phyloP scores from a whole-genome alignment of 2,113 vertebrate species.

The Anguilla rostrata region DNA sequence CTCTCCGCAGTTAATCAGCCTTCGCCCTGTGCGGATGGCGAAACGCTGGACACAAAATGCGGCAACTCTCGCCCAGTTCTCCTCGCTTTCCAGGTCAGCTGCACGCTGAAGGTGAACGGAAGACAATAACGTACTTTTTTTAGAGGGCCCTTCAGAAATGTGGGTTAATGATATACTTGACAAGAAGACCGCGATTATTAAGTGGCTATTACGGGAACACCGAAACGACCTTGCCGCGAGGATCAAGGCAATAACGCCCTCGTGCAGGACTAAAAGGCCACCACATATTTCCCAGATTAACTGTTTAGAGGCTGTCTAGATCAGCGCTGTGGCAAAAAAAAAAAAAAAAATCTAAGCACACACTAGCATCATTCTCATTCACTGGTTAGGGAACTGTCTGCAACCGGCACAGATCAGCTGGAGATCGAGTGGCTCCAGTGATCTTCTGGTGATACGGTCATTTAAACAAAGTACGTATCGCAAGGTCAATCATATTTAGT shows the following conservation, averaged over 20 bases:
- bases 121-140: neutral
- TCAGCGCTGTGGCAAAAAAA: neutral
- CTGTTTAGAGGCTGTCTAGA: neutral
- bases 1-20: constrained; percentile 36
- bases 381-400: neutral
- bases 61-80: constrained; percentile 33
- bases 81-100: constrained; percentile 29
- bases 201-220: neutral
- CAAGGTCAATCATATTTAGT: neutral
- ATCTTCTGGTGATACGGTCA: neutral
- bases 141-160: neutral
- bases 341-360: neutral
- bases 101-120: constrained; percentile 26
- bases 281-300: neutral
- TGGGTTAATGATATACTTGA: constrained; percentile 1
- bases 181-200: neutral
- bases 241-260: neutral
- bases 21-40: constrained; percentile 31
- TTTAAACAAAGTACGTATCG: neutral
- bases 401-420: neutral
- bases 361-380: neutral
- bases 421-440: neutral
- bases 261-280: neutral
- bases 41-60: constrained; percentile 43
- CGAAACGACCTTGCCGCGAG: neutral